Evolutionary conservation across 1,140 invertebrate genomes (phyloP).

Genomic region (Neodiprion fabricii): DNA sequence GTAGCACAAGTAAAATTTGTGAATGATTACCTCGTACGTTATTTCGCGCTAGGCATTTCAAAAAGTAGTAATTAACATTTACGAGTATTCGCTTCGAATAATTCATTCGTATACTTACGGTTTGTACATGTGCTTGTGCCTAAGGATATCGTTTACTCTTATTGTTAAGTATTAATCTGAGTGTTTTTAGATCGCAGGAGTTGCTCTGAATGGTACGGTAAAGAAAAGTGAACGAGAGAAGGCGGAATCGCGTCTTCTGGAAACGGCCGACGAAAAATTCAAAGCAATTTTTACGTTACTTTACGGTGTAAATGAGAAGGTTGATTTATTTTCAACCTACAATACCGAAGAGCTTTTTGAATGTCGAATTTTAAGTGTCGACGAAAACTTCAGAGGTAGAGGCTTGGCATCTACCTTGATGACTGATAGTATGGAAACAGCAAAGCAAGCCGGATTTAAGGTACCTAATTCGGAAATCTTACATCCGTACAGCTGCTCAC

Average conservation of each 20-base stretch:
- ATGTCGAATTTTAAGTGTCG: conserved; percentile 79
- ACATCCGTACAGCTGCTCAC: conserved; percentile 15
- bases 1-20: no score
- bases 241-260: conserved; percentile 64
- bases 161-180: no score
- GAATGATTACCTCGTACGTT: no score
- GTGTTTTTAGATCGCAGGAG: conserved; percentile 67
- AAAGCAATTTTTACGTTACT: conserved; percentile 72
- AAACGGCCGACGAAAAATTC: conserved; percentile 67
- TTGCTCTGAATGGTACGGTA: conserved; percentile 70
- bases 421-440: conserved; percentile 68
- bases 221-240: conserved; percentile 66
- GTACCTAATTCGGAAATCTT: conserved; percentile 52
- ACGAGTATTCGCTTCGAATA: no score
- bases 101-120: no score
- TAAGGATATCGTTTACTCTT: no score
- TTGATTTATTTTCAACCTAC: conserved; percentile 70
- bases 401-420: conserved; percentile 77
- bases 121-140: no score
- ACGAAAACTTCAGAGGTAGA: conserved; percentile 70
- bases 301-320: conserved; percentile 67
- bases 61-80: no score
- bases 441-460: conserved; percentile 71
- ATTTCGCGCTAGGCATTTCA: no score
- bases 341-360: conserved; percentile 78